Conservation (phyloP, 2,113 vertebrate species). For the Tonatia bakeri region DNA sequence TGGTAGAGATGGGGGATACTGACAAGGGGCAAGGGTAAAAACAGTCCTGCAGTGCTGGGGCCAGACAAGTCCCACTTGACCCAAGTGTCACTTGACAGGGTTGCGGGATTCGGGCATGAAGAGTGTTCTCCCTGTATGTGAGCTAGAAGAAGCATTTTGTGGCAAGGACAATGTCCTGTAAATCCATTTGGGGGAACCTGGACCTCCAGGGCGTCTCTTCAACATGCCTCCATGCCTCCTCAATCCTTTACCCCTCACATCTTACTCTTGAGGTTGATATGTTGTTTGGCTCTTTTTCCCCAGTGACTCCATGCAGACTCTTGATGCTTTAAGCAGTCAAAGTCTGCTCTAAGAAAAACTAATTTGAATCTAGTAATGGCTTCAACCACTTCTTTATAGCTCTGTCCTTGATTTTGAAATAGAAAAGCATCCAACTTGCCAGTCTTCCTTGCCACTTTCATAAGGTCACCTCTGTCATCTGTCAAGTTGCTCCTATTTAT, state of each 20-base stretch:
- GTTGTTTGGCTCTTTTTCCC: neutral
- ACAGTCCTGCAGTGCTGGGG: neutral
- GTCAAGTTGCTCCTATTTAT: neutral
- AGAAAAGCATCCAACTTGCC: neutral
- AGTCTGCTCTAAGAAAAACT: neutral
- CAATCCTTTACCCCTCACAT: neutral
- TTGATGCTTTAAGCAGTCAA: neutral
- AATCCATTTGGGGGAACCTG: neutral
- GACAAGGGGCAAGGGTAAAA: neutral
- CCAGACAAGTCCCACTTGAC: neutral
- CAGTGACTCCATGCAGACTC: neutral
- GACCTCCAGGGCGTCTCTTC: neutral
- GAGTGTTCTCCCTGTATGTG: neutral
- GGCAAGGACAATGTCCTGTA: too few relatives aligned
- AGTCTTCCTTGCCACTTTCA: neutral
- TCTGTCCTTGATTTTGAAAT: neutral
- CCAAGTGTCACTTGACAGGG: too few relatives aligned
- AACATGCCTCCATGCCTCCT: accelerated
- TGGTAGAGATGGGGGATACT: neutral
- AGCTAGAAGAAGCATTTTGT: neutral
- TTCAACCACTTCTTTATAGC: neutral
- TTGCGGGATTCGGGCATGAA: neutral
- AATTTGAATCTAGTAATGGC: neutral
- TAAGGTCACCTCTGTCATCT: neutral
- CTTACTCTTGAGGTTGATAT: neutral